phyloP scores from a whole-genome alignment of 2,888 invertebrate genomes.

The Hemithea aestivaria region DNA sequence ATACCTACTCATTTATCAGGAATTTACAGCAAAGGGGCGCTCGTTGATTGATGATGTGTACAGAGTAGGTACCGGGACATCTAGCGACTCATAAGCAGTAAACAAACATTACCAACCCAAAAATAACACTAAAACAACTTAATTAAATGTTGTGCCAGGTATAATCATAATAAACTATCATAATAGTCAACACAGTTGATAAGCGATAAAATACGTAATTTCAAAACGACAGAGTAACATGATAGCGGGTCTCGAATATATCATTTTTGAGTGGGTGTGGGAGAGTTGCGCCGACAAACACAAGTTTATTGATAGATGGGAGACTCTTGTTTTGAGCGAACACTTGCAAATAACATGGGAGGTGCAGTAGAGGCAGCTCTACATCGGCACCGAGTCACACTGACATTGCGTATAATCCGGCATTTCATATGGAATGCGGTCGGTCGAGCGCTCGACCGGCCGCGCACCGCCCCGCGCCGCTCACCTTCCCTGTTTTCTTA shows the following conservation, averaged over 20 bases:
- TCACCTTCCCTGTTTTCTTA: slow-evolving; percentile 71
- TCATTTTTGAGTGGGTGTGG: slow-evolving; percentile 3
- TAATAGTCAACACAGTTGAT: no score
- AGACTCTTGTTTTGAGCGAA: slow-evolving; percentile 22
- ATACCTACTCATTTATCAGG: slow-evolving; percentile 40
- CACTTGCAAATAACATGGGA: slow-evolving; percentile 44
- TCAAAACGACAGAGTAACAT: no score
- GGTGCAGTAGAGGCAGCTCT: slow-evolving; percentile 39
- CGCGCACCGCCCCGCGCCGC: slow-evolving; percentile 57
- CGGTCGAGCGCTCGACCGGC: slow-evolving; percentile 63
- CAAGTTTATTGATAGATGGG: no score
- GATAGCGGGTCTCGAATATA: slow-evolving; percentile 2
- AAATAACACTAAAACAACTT: neutral
- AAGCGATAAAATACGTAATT: no score
- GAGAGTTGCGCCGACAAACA: slow-evolving; percentile 43
- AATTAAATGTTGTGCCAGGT: no score
- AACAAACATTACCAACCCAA: neutral
- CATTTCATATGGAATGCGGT: slow-evolving; percentile 77
- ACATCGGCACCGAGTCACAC: slow-evolving; percentile 57
- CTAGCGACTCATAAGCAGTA: neutral
- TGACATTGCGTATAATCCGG: slow-evolving; percentile 77
- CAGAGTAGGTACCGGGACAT: slow-evolving; percentile 2
- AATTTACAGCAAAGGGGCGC: slow-evolving; percentile 29
- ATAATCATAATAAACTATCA: no score
- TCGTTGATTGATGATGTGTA: slow-evolving; percentile 7